Conservation (phyloP, 1,140 invertebrate species). For the Drosophila paulistorum region DNA sequence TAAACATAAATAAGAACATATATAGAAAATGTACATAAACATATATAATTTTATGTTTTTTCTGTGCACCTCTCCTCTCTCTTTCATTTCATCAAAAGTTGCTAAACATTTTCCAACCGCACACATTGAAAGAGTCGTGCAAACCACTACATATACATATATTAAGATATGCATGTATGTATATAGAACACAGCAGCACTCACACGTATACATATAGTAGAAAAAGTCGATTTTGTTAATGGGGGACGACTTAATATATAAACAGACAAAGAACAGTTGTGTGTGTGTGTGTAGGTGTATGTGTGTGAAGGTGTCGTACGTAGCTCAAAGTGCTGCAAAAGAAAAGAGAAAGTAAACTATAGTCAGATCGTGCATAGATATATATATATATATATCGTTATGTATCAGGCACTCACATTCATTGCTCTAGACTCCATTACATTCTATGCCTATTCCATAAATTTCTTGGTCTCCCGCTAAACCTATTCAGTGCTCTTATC, state of each 20-base stretch:
- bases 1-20: constrained; percentile 13
- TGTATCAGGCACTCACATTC: constrained; percentile 11
- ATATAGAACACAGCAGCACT: neutral
- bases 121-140: constrained; percentile 11
- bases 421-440: constrained; percentile 42
- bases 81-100: constrained; percentile 22
- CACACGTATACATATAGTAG: neutral
- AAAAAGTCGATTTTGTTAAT: neutral
- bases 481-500: neutral
- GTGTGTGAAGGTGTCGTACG: constrained; percentile 40
- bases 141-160: constrained; percentile 22
- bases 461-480: neutral
- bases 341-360: constrained; percentile 2
- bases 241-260: neutral
- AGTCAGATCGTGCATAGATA: neutral
- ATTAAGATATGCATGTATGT: too few relatives aligned
- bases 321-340: constrained; percentile 55
- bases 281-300: constrained; percentile 10
- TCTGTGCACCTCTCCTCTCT: constrained; percentile 20
- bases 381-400: neutral
- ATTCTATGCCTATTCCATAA: constrained; percentile 11
- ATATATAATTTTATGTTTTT: constrained; percentile 38
- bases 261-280: constrained; percentile 1
- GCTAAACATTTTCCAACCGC: constrained; percentile 28
- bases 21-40: constrained; percentile 35